phyloP scores from a whole-genome alignment of 1,140 invertebrate species.

The Aphaenogaster floridana region DNA sequence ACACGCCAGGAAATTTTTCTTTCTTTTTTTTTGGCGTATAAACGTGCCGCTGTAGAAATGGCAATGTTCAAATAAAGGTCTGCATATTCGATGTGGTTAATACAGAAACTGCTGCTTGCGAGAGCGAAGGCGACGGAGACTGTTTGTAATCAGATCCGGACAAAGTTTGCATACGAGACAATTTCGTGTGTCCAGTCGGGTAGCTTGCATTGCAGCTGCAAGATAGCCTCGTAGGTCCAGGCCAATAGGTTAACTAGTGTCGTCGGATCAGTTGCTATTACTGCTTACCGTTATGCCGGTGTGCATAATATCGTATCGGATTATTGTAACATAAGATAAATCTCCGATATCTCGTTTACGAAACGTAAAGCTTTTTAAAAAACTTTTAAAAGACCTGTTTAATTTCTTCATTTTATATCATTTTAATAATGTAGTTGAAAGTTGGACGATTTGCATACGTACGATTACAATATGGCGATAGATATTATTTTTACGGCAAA shows the following conservation, averaged over 20 bases:
- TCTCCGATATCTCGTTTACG: background rate
- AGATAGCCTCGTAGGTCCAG: conserved; percentile 49
- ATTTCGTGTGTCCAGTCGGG: conserved; percentile 20
- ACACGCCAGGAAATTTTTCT: background rate
- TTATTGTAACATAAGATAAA: background rate
- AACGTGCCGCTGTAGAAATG: background rate
- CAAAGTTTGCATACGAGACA: conserved; percentile 42
- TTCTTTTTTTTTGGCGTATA: background rate
- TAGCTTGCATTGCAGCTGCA: conserved; percentile 16
- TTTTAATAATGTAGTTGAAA: background rate
- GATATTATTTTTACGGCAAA: background rate
- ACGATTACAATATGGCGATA: background rate
- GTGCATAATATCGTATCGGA: background rate
- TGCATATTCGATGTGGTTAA: background rate
- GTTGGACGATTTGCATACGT: background rate
- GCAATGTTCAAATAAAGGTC: background rate
- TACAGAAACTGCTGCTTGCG: background rate
- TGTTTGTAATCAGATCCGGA: conserved; percentile 48
- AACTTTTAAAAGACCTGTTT: background rate
- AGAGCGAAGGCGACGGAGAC: background rate
- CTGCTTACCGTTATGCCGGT: background rate
- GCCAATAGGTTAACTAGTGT: conserved; percentile 49
- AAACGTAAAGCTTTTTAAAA: background rate
- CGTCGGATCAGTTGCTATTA: conserved; percentile 35
- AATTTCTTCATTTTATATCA: background rate